Base-by-base conservation (phyloP, 2,888 invertebrate species). In the Metalampra italica region DNA sequence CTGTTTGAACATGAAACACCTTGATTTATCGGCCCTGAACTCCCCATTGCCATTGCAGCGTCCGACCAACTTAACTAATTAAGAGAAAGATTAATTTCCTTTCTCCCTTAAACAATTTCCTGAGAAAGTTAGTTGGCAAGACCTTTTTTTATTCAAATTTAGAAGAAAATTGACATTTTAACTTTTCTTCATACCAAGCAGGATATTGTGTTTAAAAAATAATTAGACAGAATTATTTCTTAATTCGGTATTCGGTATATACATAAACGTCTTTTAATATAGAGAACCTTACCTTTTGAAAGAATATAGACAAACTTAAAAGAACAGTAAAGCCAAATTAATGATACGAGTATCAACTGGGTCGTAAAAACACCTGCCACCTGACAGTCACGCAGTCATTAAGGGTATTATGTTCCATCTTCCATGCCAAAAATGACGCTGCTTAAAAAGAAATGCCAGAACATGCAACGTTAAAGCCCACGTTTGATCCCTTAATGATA, bases 61-160 rank as follows among this genome's bases (percentile, higher is more conserved):
- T 73, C 75, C 66, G 86, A 86, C 83, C 85, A 86, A 86, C 83
- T 87, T 87, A 83, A 62, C 85, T 86, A 87, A 87, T 86, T 87
- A 87, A 84, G 82, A 78, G 73, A 85, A 86, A 86, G 86, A 87
- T 86, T 84, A 84, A 87, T 87, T 82, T 85, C 82, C 81, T 73
- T 77, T 78, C 81, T 78, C 78, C 77, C 71, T 80, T 77, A 82
- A 22, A 22, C 22, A 22, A 84, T 85, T 85, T 82, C 78, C 79
- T 64, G 64, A 67, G 68, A 69, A 80, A 82, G 73, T 82, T 77
- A 69, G 62, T 75, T 75, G 47, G 55, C 55, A 62, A 71, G 67
- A 62, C 66, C 66, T 75, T 68, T 69, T 74, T 66, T 53, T 60
- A 53, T n/a, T 36, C 36, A 36, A 36, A 36, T 36, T n/a, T 22